Conservation (phyloP, 1,140 invertebrate species). For the Zaprionus nigranus region DNA sequence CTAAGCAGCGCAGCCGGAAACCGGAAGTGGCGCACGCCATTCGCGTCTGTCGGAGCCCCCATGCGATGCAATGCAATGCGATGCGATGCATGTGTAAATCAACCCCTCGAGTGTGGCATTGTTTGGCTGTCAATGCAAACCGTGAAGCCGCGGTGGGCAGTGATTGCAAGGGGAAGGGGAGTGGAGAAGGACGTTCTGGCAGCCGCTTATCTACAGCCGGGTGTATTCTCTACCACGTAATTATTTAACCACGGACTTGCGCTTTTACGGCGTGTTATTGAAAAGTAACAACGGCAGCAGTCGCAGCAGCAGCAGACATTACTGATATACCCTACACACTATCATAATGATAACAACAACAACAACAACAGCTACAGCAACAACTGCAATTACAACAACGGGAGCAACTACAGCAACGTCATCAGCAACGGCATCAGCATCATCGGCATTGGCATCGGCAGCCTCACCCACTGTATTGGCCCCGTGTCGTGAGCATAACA, state of each 20-base stretch:
- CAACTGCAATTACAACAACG: conserved; percentile 34
- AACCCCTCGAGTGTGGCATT: conserved; percentile 11
- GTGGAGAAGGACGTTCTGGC: not conserved
- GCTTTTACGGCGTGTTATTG: conserved; percentile 62
- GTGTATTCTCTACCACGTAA: conserved; percentile 43
- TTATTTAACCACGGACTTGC: conserved; percentile 74
- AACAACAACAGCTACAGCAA: conserved; percentile 14
- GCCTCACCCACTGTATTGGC: conserved; percentile 21
- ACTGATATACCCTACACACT: conserved; percentile 57
- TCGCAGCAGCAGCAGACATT: conserved; percentile 18
- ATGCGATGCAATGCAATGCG: not conserved
- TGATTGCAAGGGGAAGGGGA: not conserved
- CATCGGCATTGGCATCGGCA: not conserved
- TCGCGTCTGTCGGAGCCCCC: conserved; percentile 42
- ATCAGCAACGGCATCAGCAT: conserved; percentile 2
- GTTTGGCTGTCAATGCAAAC: conserved; percentile 25
- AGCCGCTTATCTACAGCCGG: conserved; percentile 31
- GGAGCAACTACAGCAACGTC: conserved; percentile 21
- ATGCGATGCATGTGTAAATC: conserved; percentile 32
- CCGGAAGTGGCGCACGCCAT: conserved; percentile 79
- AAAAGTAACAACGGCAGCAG: conserved; percentile 44
- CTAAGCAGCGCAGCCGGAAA: conserved; percentile 70
- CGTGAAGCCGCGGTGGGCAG: conserved; percentile 2
- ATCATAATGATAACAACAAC: conserved; percentile 60
- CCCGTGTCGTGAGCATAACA: conserved; percentile 58